Base-by-base conservation (phyloP, 2,888 invertebrate species). In the Odontothrips loti region DNA sequence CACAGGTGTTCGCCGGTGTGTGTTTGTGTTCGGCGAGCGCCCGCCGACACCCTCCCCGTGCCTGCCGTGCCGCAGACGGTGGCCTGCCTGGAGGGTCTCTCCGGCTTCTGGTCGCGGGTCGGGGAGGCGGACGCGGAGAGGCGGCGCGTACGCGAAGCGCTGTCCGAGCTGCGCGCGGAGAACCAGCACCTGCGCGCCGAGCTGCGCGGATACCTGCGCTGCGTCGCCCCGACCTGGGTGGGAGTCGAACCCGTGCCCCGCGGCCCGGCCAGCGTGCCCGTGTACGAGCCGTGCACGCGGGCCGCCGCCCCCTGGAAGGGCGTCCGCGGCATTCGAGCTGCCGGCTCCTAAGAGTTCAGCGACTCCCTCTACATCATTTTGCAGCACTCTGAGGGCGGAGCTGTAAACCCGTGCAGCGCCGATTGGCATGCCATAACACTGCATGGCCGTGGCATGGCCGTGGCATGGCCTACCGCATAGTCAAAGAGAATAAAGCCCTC, bases 171-270 rank as follows among this genome's bases (percentile, higher is more conserved):
- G 68, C 27, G 68, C 11, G 23, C 9, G 8, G 68, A 75, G 68
- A 23, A 75, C 23, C 11, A 10, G 6, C 27, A 75, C 23, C 68
- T 75, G 68, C 68, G 27, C 23, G 23, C 23, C 23, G 68, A 75
- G 27, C 68, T 75, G 27, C 68, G 68, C 68, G 68, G 27, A 23
- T 75, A 75, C 68, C 68, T 75, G 68, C 68, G 68, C 68, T 27
- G 68, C 68, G 68, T 75, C 4, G 68, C 68, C 23, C 68, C 68
- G 9, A 75, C 68, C 68, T 75, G 68, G 68, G 12, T 1, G 10
- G 68, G 68, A 12, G 27, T 23, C 27, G 68, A 75, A 12, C 68
- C 68, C 68, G 68, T 75, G 68, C 68, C 68, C 6, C 68, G 68
- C 68, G 68, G 68, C 9, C 68, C 68, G 68, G 27, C 68, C 23